Conservation (phyloP, 2,797 vertebrate species). For the Neosilurus mollespiculum region DNA sequence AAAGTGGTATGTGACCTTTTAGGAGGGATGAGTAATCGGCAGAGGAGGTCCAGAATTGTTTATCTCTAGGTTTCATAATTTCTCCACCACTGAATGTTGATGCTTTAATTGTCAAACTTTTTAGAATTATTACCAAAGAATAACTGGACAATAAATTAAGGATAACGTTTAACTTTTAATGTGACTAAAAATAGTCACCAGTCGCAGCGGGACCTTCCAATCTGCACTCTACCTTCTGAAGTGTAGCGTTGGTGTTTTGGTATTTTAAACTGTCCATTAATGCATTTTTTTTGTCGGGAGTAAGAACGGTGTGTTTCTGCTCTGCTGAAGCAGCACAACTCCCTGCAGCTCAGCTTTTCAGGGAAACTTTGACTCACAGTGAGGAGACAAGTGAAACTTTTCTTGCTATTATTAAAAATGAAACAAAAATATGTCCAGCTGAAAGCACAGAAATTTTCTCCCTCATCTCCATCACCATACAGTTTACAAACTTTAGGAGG, state of each 20-base stretch:
- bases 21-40: too few species aligned
- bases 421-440: not conserved
- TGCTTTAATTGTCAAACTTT: not conserved
- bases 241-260: not conserved
- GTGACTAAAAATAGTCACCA: not conserved
- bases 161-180: not conserved
- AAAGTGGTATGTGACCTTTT: too few species aligned
- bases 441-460: not conserved
- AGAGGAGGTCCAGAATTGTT: too few species aligned
- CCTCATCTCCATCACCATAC: not conserved
- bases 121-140: too few species aligned
- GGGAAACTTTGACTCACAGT: not conserved
- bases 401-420: not conserved
- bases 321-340: conserved; percentile 24
- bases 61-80: too few species aligned
- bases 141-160: too few species aligned
- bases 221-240: not conserved
- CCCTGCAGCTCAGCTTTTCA: not conserved
- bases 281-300: not conserved
- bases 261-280: not conserved
- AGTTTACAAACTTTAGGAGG: not conserved
- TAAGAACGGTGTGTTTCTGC: conserved; percentile 10
- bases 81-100: too few species aligned
- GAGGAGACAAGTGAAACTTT: not conserved
- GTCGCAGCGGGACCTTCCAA: not conserved